Evolutionary conservation across 2,797 vertebrate species (phyloP).

Genomic region (Ptychobarbus kaznakovi): DNA sequence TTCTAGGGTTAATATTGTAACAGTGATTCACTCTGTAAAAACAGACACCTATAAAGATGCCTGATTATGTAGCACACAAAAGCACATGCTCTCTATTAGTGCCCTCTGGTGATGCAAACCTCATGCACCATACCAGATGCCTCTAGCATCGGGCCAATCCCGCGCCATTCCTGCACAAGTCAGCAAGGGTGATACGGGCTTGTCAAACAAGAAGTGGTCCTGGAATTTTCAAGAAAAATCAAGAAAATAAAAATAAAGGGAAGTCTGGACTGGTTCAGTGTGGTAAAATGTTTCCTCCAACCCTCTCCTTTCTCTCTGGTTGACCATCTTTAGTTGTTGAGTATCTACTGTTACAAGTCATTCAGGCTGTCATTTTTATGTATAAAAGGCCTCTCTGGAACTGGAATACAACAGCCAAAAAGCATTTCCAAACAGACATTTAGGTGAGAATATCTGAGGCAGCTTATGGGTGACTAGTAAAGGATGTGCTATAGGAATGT

Average conservation of each 20-base stretch:
- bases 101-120: constrained; percentile 39
- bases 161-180: constrained; percentile 87
- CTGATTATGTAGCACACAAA: constrained; percentile 19
- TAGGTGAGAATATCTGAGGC: background rate
- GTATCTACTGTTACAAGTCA: background rate
- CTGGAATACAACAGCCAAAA: background rate
- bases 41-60: constrained; percentile 1
- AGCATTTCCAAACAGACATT: background rate
- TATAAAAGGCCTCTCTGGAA: background rate
- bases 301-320: background rate
- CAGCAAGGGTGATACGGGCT: constrained; percentile 84
- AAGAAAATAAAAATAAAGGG: constrained; percentile 44
- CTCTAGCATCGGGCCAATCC: constrained; percentile 86
- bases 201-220: constrained; percentile 88
- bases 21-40: background rate
- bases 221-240: constrained; percentile 55
- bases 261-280: background rate
- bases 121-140: constrained; percentile 80
- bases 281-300: background rate
- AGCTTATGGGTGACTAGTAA: background rate
- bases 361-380: background rate
- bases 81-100: constrained; percentile 24
- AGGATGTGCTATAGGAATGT: background rate
- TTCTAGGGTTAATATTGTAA: background rate
- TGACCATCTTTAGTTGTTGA: background rate